phyloP scores from a whole-genome alignment of 2,113 vertebrate genomes.

The Maccullochella peelii region DNA sequence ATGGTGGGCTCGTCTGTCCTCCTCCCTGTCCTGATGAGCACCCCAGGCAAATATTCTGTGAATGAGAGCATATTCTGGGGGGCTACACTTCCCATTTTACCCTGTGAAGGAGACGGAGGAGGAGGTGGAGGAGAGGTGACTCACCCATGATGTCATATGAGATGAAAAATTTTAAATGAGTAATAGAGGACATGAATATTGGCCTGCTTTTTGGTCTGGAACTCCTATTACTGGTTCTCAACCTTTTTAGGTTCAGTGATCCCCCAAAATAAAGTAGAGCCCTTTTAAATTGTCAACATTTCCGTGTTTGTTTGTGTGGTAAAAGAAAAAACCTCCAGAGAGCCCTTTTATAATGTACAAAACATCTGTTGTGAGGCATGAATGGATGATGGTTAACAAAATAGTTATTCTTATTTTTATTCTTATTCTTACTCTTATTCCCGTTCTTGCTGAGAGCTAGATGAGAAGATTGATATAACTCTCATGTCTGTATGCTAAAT shows the following conservation, averaged over 20 bases:
- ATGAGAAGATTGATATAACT: background rate
- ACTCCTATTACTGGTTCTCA: slow-evolving; percentile 24
- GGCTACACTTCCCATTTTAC: slow-evolving; percentile 55
- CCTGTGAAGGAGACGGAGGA: slow-evolving; percentile 37
- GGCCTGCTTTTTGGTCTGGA: slow-evolving; percentile 36
- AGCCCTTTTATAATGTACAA: background rate
- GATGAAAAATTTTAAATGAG: slow-evolving; percentile 62
- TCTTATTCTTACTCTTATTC: background rate
- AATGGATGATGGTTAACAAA: background rate
- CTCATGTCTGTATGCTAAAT: background rate
- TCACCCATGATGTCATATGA: slow-evolving; percentile 73
- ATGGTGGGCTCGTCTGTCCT: slow-evolving; percentile 75
- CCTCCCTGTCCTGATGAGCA: slow-evolving; percentile 78
- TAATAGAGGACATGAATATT: slow-evolving; percentile 40
- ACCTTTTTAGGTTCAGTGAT: background rate
- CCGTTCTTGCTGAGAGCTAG: background rate
- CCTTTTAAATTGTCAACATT: background rate
- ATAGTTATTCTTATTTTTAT: no score
- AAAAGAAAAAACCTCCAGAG: slow-evolving; percentile 2
- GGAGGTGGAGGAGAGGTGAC: slow-evolving; percentile 57
- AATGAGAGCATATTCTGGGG: slow-evolving; percentile 74
- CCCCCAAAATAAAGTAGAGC: background rate
- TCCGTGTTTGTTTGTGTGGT: background rate
- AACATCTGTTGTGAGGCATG: background rate
- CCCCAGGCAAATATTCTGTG: slow-evolving; percentile 77